Base-by-base conservation (phyloP, 2,888 invertebrate species). In the Ischnus inquisitorius region DNA sequence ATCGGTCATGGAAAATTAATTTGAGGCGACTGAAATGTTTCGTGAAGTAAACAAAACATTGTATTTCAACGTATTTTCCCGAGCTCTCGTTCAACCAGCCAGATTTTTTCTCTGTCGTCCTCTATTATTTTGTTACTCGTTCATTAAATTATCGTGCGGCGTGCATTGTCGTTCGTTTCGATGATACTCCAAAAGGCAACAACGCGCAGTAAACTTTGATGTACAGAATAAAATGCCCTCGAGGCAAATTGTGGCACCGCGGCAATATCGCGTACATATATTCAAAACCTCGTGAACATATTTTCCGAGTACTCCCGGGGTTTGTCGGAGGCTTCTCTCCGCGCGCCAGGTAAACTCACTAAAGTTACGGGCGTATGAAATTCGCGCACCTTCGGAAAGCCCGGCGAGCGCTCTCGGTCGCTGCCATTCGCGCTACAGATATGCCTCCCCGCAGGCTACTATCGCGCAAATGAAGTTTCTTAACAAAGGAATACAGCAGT, bases 401-500 rank as follows among this genome's bases (percentile, higher is more conserved):
- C 51, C 51, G 64, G 65, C 43, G 65, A 43, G 65, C 28, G 22
- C 19, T 28, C 79, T 22, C 16, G 46, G 14, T 60, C 60, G 10
- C 14, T 57, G 28, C 57, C 25, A 28, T 48, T 34, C 57, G 51
- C 39, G 14, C 43, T 8, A 2, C 51, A 67, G 48, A 60, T 77
- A 48, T 67, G 39, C 10, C 16, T 3, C 16, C 68, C 68, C 57
- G 4, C 39, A 22, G 54, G 54, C 71, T 28, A 65, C 54, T 19
- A 25, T 75, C 46, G 60, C 46, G 39, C 41, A 60, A 51, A 77
- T 77, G 54, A 82, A 77, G 57, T 82, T 77, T 34, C 48, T 77
- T 72, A 72, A 82, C 77, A 72, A 72, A 77, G 72, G 72, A 77
- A 77, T 46, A 72, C 46, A n/a, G 48, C 34, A 5, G 77, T 25